A percentile compares a stretch with the other conserved stretches of the same genome.
phyloP scores from a whole-genome alignment of 2,888 invertebrate species.

The Drosophila putrida region DNA sequence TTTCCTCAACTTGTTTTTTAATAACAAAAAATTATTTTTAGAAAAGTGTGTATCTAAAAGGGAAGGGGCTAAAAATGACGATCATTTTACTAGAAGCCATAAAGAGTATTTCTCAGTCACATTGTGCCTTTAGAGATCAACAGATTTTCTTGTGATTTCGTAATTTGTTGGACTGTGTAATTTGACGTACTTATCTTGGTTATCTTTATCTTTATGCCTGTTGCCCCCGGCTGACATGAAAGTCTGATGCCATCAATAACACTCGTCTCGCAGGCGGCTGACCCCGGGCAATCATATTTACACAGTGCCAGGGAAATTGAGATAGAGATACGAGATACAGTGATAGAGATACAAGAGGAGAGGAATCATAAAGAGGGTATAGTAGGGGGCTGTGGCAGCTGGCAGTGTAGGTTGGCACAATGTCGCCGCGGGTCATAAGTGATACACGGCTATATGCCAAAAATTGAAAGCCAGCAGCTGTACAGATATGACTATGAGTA shows the following conservation, averaged over 20 bases:
- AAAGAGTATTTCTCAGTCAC: constrained; percentile 10
- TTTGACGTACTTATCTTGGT: constrained; percentile 40
- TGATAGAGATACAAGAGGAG: not conserved
- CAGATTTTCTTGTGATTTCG: constrained; percentile 8
- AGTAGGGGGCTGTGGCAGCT: constrained; percentile 4
- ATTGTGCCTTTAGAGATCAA: too few relatives aligned
- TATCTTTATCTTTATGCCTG: constrained; percentile 51
- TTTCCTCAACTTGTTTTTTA: not conserved
- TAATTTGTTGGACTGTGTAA: constrained; percentile 37
- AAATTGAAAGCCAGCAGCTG: constrained; percentile 68
- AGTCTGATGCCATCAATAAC: constrained; percentile 62
- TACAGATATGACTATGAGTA: constrained; percentile 38
- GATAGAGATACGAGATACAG: constrained; percentile 23
- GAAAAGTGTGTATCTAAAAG: not conserved
- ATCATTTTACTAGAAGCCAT: too few relatives aligned
- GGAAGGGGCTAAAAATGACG: not conserved
- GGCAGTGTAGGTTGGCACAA: constrained; percentile 20
- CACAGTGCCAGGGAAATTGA: constrained; percentile 30
- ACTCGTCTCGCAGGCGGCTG: constrained; percentile 52
- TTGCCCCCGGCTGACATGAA: constrained; percentile 28
- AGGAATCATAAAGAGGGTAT: not conserved
- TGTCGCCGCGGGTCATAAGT: constrained; percentile 60
- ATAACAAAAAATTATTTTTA: not conserved
- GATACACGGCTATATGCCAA: constrained; percentile 76
- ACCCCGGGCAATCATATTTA: constrained; percentile 61